A percentile compares a stretch with the other conserved stretches of the same genome.
phyloP scores from a whole-genome alignment of 1,140 invertebrate species.

The Glossosoma conforme region DNA sequence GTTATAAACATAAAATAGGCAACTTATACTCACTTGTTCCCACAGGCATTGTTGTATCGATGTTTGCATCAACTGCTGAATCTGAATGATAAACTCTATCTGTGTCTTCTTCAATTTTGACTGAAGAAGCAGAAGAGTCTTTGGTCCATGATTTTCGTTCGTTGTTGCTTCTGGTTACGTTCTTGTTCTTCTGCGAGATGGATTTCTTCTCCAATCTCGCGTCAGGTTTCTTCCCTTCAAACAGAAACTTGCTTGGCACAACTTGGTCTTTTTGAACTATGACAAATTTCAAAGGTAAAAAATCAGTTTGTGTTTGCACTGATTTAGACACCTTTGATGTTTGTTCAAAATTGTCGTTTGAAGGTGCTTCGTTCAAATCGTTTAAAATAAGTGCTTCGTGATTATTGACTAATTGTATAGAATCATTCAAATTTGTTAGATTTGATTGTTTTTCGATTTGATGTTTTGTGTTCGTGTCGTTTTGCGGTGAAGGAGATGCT shows the following conservation, averaged over 20 bases:
- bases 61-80: constrained; percentile 13
- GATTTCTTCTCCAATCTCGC: constrained; percentile 20
- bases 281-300: constrained; percentile 20
- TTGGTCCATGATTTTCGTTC: constrained; percentile 18
- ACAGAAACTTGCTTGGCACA: constrained; percentile 18
- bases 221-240: constrained; percentile 16
- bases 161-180: constrained; percentile 9
- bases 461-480: too few relatives aligned
- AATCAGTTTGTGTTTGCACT: constrained; percentile 28
- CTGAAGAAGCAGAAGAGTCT: constrained; percentile 27
- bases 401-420: too few relatives aligned
- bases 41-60: constrained; percentile 30
- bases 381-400: too few relatives aligned
- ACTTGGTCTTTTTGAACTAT: constrained; percentile 20
- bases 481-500: too few relatives aligned
- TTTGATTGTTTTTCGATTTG: too few relatives aligned
- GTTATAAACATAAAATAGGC: too few relatives aligned
- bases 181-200: constrained; percentile 23
- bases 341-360: neutral
- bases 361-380: neutral
- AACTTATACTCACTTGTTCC: constrained; percentile 26
- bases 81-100: constrained; percentile 31
- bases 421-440: too few relatives aligned
- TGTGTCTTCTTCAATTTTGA: constrained; percentile 21
- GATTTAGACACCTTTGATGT: constrained; percentile 17